Base-by-base conservation (phyloP, 2,113 vertebrate species). In the Tichodroma muraria region DNA sequence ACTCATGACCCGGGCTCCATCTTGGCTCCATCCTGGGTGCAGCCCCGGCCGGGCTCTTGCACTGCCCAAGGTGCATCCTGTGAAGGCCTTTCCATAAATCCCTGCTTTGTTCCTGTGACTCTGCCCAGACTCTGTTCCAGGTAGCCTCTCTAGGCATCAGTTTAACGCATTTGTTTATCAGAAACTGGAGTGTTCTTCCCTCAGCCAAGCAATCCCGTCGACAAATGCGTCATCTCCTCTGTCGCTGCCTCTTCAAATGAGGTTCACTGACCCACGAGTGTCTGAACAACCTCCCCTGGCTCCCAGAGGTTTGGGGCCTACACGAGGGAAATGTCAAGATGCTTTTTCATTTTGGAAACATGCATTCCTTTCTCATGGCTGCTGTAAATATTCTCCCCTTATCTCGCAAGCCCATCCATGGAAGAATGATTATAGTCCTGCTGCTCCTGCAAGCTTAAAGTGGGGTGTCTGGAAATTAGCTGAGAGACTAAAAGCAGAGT, bases 301-400 rank as follows among this genome's bases (percentile, higher is more conserved):
- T 80, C 78, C 69, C 85, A 92, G 85, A 8, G 47, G 54, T 85
- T 72, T 53, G 80, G 30, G 77, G 85, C 54, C 71, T 72, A 14
- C 50, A 30, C 2, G n/a, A 85, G 82, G 68, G 47, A 93, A 94
- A 96, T 68, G 76, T 80, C 91, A 90, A 78, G 77, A 93, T 47
- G 22, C 4, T 86, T 92, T 94, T 93, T 73, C 77, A 59, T 82
- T 93, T 86, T 93, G 84, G 90, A 94, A 91, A 88, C 31, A 54
- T 13, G 31, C 81, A 88, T 96, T 97, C 93, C 78, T 91, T 97
- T 96, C 95, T 97, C 94, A 93, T 94, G 85, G 85, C 68, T 91
- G 88, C 71, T 92, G 85, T 95, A 96, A 97, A 97, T 95, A 90
- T 82, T 93, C 50, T 85, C 79, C 88, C 80, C 79, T 93, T 96